Conservation (phyloP, 1,140 invertebrate species). For the Aradophagus sp. region DNA sequence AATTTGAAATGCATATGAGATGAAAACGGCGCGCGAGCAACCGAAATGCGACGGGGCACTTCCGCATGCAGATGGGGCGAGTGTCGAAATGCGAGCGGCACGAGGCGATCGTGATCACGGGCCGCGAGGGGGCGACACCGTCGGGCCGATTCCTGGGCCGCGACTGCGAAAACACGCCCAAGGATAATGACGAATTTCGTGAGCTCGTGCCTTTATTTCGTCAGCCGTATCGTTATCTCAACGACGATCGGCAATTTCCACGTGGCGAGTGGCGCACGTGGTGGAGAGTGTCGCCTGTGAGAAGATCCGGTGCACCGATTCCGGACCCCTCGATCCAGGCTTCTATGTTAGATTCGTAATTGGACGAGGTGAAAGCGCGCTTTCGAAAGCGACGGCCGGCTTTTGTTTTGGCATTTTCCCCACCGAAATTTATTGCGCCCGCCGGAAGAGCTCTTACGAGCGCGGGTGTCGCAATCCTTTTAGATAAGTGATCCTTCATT, state of each 20-base stretch:
- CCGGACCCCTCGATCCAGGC: conserved; percentile 52
- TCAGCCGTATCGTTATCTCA: conserved; percentile 48
- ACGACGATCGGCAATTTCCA: conserved; percentile 53
- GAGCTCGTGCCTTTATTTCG: no score
- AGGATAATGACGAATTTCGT: no score
- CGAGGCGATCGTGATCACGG: no score
- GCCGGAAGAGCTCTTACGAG: conserved; percentile 23
- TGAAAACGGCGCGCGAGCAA: no score
- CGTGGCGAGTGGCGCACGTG: conserved; percentile 12
- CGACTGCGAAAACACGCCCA: no score
- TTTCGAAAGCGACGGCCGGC: conserved; percentile 55
- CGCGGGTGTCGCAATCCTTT: conserved; percentile 37
- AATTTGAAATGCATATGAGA: no score
- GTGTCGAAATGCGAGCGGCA: no score
- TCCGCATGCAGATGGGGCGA: no score
- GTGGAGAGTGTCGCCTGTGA: conserved; percentile 54
- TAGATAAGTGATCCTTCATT: conserved; percentile 44
- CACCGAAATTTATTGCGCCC: conserved; percentile 49
- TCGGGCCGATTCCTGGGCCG: no score
- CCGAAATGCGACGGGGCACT: no score
- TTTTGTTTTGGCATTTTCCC: conserved; percentile 55
- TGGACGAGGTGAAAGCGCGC: conserved; percentile 58
- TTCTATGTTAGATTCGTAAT: conserved; percentile 60
- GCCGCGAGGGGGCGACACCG: no score
- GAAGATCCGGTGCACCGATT: conserved; percentile 59